These are phyloP conservation scores for Saxidomus purpurata DNA, from an alignment of 1,140 invertebrate species.

Conservation along the genomic window DNA sequence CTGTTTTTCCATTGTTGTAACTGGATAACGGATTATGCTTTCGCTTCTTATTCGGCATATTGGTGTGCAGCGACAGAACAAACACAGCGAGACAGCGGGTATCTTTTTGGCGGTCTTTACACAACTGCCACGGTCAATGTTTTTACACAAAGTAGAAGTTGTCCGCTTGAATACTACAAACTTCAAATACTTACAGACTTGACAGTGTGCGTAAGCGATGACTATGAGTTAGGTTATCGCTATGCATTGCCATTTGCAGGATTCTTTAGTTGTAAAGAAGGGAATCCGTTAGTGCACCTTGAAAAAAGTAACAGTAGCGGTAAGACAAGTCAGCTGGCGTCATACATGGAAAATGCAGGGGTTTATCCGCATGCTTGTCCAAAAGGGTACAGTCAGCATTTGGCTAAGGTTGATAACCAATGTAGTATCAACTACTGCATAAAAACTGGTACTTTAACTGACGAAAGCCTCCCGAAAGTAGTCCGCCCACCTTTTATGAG, in stretches of 20 bases:
- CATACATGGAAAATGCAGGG: conserved; percentile 28
- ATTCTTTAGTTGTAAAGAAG: conserved; percentile 75
- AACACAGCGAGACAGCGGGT: conserved; percentile 56
- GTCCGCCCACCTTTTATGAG: conserved; percentile 75
- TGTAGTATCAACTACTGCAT: conserved; percentile 81
- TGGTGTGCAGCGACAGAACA: conserved; percentile 48
- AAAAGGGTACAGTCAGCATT: conserved; percentile 67
- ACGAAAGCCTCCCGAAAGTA: conserved; percentile 66
- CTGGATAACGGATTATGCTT: neutral
- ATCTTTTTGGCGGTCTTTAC: conserved; percentile 76
- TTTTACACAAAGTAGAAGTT: conserved; percentile 67
- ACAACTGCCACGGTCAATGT: conserved; percentile 66
- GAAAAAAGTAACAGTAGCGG: conserved; percentile 54
- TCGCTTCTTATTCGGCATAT: conserved; percentile 20
- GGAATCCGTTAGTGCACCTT: conserved; percentile 71
- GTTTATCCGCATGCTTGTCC: conserved; percentile 52
- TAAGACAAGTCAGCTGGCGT: neutral
- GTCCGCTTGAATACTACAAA: conserved; percentile 70
- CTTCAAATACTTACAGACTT: conserved; percentile 60
- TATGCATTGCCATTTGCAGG: conserved; percentile 76
- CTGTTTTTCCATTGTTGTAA: conserved; percentile 43
- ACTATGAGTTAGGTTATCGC: conserved; percentile 70
- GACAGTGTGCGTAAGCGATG: conserved; percentile 76
- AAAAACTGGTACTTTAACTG: conserved; percentile 67
- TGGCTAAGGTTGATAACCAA: conserved; percentile 73